These are phyloP conservation scores for Cryptocheilus praepositus DNA, from an alignment of 2,888 invertebrate genomes.

Conservation along the genomic window DNA sequence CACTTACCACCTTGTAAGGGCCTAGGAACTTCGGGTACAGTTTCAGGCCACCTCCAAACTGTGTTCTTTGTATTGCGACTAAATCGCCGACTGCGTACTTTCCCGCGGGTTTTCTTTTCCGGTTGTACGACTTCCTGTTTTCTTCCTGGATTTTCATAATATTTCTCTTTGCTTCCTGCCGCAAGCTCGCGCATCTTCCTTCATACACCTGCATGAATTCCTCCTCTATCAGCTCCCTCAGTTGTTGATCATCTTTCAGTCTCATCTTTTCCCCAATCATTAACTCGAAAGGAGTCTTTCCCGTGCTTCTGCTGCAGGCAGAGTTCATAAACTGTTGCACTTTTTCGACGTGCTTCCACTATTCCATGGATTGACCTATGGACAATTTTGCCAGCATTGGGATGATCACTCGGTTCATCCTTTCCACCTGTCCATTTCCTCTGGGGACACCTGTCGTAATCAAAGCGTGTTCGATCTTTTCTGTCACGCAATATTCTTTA, in stretches of 20 bases:
- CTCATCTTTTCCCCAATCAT: constrained; percentile 21
- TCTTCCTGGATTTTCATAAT: constrained; percentile 14
- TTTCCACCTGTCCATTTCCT: too few species aligned
- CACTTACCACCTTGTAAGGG: too few species aligned
- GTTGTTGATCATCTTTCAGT: background rate
- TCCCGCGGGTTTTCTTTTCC: constrained; percentile 12
- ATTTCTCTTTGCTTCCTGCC: constrained; percentile 18
- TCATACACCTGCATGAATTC: too few species aligned
- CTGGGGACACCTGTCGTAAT: constrained; percentile 24
- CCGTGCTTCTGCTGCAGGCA: constrained; percentile 12
- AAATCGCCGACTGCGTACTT: constrained; percentile 15
- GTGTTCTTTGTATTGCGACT: constrained; percentile 29
- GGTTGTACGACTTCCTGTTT: background rate
- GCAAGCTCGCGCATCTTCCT: too few species aligned
- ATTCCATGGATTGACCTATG: constrained; percentile 52
- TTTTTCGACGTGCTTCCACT: constrained; percentile 41
- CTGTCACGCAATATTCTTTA: constrained; percentile 58
- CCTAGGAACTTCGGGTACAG: too few species aligned
- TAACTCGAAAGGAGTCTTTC: constrained; percentile 25
- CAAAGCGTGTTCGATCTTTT: constrained; percentile 60
- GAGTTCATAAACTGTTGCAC: constrained; percentile 1
- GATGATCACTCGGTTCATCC: constrained; percentile 43
- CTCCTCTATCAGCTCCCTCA: constrained; percentile 25
- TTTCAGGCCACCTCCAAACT: constrained; percentile 12
- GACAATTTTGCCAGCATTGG: constrained; percentile 63